phyloP scores from a whole-genome alignment of 1,140 invertebrate genomes.

The Lepidurus apus region DNA sequence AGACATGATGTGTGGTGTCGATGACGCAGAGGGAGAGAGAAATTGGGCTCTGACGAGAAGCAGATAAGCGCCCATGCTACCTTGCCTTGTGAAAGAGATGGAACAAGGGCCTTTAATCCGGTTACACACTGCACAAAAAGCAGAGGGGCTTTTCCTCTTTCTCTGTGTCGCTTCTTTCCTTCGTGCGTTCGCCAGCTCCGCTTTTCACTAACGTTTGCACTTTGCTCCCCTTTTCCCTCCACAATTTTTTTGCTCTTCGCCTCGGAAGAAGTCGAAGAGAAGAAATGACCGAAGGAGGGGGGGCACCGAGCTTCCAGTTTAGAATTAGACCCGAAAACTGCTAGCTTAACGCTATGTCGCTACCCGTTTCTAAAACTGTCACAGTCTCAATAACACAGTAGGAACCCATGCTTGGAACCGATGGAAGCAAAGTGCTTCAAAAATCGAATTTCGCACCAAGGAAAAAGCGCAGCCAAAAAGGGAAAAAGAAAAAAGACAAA shows the following conservation, averaged over 20 bases:
- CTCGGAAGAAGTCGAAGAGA: background rate
- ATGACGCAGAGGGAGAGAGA: slow-evolving; percentile 17
- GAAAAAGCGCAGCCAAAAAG: no score
- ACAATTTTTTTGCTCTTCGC: background rate
- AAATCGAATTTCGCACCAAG: no score
- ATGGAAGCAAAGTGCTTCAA: no score
- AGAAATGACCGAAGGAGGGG: background rate
- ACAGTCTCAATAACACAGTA: no score
- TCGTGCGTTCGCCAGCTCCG: background rate
- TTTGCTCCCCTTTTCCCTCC: background rate
- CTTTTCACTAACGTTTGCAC: background rate
- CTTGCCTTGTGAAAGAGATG: slow-evolving; percentile 9
- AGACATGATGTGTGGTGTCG: slow-evolving; percentile 15
- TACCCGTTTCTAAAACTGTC: background rate
- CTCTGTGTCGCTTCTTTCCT: background rate
- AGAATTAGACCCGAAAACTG: background rate
- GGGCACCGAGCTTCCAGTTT: background rate
- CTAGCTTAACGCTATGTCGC: background rate
- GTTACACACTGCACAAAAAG: background rate
- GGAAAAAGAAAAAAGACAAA: no score
- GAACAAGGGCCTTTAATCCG: slow-evolving; percentile 9
- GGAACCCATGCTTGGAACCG: no score
- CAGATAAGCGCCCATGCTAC: slow-evolving; percentile 17
- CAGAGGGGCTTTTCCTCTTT: background rate
- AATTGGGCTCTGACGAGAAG: slow-evolving; percentile 12